These are phyloP conservation scores for Megalops cyprinoides DNA, from an alignment of 2,797 vertebrate genomes.

Conservation along the genomic window DNA sequence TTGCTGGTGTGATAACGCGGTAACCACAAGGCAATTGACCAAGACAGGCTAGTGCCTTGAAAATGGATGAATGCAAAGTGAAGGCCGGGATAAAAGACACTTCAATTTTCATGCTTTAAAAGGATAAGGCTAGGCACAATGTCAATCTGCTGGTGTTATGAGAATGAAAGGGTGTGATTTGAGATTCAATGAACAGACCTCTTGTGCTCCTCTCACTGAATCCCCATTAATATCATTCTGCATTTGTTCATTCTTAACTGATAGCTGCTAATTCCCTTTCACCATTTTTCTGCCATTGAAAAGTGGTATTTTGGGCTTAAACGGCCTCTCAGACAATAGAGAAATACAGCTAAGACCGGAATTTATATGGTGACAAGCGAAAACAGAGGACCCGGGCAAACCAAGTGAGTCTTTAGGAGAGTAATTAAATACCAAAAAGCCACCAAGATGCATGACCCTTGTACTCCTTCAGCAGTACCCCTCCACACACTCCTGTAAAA, in stretches of 20 bases:
- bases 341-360: slow-evolving; percentile 31
- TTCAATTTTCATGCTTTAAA: slow-evolving; percentile 1
- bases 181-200: slow-evolving; percentile 44
- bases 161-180: slow-evolving; percentile 38
- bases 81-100: neutral
- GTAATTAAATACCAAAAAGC: slow-evolving; percentile 14
- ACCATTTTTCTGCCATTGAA: slow-evolving; percentile 37
- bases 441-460: slow-evolving; percentile 1
- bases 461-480: slow-evolving; percentile 37
- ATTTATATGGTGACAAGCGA: slow-evolving; percentile 24
- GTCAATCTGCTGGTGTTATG: slow-evolving; percentile 36
- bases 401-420: slow-evolving; percentile 27
- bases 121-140: neutral
- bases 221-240: slow-evolving; percentile 39
- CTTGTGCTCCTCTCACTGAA: slow-evolving; percentile 20
- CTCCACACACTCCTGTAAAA: slow-evolving; percentile 43
- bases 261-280: slow-evolving; percentile 50
- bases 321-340: slow-evolving; percentile 27
- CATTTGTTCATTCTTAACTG: slow-evolving; percentile 59
- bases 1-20: neutral
- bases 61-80: neutral
- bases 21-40: neutral
- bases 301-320: slow-evolving; percentile 34
- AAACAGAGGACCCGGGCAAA: slow-evolving; percentile 10
- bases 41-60: slow-evolving; percentile 5